phyloP scores from a whole-genome alignment of 2,797 vertebrate species.

The Hypotaenidia philippensis region DNA sequence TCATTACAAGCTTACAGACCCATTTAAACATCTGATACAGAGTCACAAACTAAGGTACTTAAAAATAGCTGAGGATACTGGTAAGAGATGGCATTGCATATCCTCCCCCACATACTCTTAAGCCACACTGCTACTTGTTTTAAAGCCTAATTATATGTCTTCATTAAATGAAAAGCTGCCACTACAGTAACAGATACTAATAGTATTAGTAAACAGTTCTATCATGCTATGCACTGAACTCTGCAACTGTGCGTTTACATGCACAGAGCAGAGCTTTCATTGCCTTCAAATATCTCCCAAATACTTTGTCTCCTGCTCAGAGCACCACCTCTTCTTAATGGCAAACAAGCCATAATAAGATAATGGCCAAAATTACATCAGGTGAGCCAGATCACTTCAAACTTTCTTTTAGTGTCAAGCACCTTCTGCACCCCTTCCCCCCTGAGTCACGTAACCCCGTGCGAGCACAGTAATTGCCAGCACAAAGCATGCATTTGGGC shows the following conservation, averaged over 20 bases:
- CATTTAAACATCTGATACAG: not conserved
- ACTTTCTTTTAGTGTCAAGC: not conserved
- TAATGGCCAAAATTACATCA: constrained; percentile 16
- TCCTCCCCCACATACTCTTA: not conserved
- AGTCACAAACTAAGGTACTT: not conserved
- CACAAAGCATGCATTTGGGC: not conserved
- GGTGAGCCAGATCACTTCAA: constrained; percentile 7
- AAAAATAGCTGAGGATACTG: not conserved
- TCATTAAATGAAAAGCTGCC: not conserved
- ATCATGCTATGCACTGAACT: not conserved
- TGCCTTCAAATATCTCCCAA: not conserved
- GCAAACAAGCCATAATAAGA: not conserved
- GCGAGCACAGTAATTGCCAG: not conserved
- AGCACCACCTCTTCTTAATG: not conserved
- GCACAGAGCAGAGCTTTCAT: not conserved
- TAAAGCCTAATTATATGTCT: not conserved
- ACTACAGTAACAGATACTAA: not conserved
- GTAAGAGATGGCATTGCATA: not conserved
- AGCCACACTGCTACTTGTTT: not conserved
- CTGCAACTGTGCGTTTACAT: not conserved
- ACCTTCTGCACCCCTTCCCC: constrained; percentile 1
- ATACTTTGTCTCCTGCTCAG: not conserved
- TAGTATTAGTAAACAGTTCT: not conserved
- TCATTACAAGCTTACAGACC: not conserved
- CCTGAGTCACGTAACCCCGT: not conserved